Percentiles rank a stretch among this genome's conserved stretches.
Evolutionary conservation across 2,888 invertebrate genomes (phyloP).

Genomic region (Pristionchus entomophagus): DNA sequence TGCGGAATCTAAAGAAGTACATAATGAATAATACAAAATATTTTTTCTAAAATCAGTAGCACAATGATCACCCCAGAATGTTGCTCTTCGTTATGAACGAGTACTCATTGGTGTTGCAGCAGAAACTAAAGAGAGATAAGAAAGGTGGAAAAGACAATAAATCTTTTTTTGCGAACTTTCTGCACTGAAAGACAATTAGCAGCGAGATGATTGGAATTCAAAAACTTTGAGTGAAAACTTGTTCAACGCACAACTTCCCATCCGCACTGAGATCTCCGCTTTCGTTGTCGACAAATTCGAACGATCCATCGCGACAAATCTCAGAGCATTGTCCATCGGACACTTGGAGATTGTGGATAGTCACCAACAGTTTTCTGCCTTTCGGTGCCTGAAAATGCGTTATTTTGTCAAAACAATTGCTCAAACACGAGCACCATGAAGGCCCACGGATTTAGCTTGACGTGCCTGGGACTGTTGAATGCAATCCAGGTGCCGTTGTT

Average conservation of each 20-base stretch:
- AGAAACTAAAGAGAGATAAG: too few relatives aligned
- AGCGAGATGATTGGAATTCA: too few relatives aligned
- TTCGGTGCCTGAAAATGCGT: not conserved
- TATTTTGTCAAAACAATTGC: not conserved
- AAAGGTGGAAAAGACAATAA: not conserved
- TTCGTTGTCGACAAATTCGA: not conserved
- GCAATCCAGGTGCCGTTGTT: not conserved
- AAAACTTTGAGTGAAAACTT: too few relatives aligned
- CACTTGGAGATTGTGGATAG: not conserved
- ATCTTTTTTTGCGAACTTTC: not conserved
- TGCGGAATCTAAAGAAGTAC: not conserved
- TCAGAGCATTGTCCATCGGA: not conserved
- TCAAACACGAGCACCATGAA: not conserved
- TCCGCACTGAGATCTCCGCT: not conserved
- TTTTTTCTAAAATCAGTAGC: not conserved
- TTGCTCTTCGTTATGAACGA: not conserved
- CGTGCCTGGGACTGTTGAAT: not conserved
- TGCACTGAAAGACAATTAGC: too few relatives aligned
- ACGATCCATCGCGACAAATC: not conserved
- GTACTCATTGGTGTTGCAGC: not conserved
- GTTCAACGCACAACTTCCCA: not conserved
- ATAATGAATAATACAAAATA: not conserved
- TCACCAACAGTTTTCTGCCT: not conserved
- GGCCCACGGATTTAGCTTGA: not conserved
- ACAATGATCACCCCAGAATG: not conserved